Evolutionary conservation across 1,140 invertebrate species (phyloP).

Genomic region (Aphidius ervi): DNA sequence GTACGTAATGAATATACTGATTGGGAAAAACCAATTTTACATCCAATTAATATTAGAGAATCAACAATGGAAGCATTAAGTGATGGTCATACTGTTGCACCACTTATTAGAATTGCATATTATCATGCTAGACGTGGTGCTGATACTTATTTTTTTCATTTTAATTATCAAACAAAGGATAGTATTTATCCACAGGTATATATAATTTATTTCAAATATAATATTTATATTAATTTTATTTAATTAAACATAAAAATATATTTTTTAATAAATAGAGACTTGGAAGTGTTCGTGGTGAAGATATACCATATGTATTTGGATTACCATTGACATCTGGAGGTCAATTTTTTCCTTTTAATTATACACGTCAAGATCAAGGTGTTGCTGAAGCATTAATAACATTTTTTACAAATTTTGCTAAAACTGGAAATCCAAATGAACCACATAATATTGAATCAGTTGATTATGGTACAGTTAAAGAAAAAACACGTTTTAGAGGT

Average conservation of each 20-base stretch:
- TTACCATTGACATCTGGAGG: constrained; percentile 72
- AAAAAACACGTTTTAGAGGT: constrained; percentile 59
- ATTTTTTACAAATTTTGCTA: constrained; percentile 71
- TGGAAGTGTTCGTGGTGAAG: constrained; percentile 80
- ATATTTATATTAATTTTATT: constrained; percentile 2
- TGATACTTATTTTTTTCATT: constrained; percentile 74
- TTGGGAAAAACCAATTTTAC: constrained; percentile 81
- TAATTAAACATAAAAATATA: constrained; percentile 5
- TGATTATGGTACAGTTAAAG: constrained; percentile 57
- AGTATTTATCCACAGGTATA: constrained; percentile 69
- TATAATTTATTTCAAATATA: constrained; percentile 2
- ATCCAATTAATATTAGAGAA: constrained; percentile 79
- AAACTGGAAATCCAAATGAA: constrained; percentile 69
- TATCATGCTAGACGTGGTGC: constrained; percentile 67
- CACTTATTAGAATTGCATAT: constrained; percentile 65
- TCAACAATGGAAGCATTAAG: constrained; percentile 83
- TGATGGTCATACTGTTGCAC: constrained; percentile 76
- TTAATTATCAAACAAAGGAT: constrained; percentile 74
- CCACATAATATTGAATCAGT: constrained; percentile 55
- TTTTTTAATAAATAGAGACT: constrained; percentile 57
- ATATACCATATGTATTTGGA: constrained; percentile 81
- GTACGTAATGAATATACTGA: constrained; percentile 90
- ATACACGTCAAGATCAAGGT: constrained; percentile 68
- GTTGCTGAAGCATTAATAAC: constrained; percentile 73
- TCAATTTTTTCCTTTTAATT: constrained; percentile 65